phyloP scores from a whole-genome alignment of 1,140 invertebrate species.

The Stegodyphus dumicola region DNA sequence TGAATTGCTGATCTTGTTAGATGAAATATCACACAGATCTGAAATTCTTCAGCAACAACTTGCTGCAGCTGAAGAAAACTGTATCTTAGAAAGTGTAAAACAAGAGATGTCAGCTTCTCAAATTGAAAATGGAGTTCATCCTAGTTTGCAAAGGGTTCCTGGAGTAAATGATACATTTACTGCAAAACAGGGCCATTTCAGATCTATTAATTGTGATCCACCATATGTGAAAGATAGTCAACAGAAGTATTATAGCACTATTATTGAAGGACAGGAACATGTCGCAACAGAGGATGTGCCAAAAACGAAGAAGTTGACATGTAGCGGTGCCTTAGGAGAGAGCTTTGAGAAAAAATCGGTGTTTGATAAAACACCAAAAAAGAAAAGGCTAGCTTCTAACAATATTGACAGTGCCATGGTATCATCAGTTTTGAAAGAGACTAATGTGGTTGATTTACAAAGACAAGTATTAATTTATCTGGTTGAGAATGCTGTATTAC shows the following conservation, averaged over 20 bases:
- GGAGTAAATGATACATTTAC: not conserved
- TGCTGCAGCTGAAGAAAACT: conserved; percentile 5
- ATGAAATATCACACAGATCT: conserved; percentile 37
- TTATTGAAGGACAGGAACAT: not conserved
- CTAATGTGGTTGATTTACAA: conserved; percentile 82
- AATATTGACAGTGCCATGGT: conserved; percentile 74
- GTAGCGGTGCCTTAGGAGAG: not conserved
- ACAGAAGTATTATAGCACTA: not conserved
- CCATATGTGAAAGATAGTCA: not conserved
- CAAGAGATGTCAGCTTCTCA: not conserved
- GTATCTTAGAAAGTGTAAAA: not conserved
- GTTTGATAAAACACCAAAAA: not conserved
- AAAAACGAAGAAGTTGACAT: not conserved
- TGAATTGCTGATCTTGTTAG: conserved; percentile 44
- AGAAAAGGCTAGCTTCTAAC: conserved; percentile 2
- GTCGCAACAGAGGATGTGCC: not conserved
- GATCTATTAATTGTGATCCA: not conserved
- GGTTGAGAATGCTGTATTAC: conserved; percentile 82
- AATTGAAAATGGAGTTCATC: not conserved
- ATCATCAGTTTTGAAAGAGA: conserved; percentile 83
- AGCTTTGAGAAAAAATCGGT: conserved; percentile 11
- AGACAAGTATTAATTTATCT: conserved; percentile 83
- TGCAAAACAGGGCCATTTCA: not conserved
- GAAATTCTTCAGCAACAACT: conserved; percentile 40
- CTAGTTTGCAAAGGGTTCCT: not conserved